Evolutionary conservation across 2,888 invertebrate genomes (phyloP), one percentile per base, ranked within the genome.

Genomic region (Mimas tiliae): DNA sequence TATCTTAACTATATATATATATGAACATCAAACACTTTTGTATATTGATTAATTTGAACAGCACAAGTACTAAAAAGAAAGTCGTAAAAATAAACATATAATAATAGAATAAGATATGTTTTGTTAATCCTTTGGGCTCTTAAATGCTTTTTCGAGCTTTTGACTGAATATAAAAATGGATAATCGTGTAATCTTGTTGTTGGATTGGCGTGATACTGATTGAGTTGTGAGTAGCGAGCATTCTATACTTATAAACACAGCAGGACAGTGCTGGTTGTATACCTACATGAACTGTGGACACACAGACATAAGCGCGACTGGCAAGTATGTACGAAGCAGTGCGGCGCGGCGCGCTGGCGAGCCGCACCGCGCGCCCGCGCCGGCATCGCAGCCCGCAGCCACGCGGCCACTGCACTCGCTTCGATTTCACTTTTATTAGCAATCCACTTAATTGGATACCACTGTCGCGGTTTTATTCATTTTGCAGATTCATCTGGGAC

Each of bases 351-450:
- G 71, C 65, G 72, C 70, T 65, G 58, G 67, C 69, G 67, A 51
- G 70, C 67, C 67, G 71, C 34, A n/a, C 63, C 33, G 55, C 65
- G 53, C 67, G 58, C 63, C 52, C 69, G 66, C 69, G 71, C 69
- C 69, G 74, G 65, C 67, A 58, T 53, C 68, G 50, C 52, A 64
- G 55, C 65, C 67, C 63, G 63, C 69, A 58, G 71, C 75, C 75
- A 75, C 75, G 87, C 92, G 93, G 93, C 90, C 93, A 91, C 90
- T 92, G 93, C 92, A 91, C 93, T 84, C 93, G 83, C 89, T 88
- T 86, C 91, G 93, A 93, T 93, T 93, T 93, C 93, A 93, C 93
- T 93, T 93, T 93, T 93, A 92, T 93, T 92, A 93, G 91, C 91
- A 91, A 91, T 91, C 90, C 88, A 90, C 91, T 90, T 93, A 93